Evolutionary conservation across 2,797 vertebrate species (phyloP), one percentile per base, ranked within the genome.

Genomic region (Glyptemys insculpta): DNA sequence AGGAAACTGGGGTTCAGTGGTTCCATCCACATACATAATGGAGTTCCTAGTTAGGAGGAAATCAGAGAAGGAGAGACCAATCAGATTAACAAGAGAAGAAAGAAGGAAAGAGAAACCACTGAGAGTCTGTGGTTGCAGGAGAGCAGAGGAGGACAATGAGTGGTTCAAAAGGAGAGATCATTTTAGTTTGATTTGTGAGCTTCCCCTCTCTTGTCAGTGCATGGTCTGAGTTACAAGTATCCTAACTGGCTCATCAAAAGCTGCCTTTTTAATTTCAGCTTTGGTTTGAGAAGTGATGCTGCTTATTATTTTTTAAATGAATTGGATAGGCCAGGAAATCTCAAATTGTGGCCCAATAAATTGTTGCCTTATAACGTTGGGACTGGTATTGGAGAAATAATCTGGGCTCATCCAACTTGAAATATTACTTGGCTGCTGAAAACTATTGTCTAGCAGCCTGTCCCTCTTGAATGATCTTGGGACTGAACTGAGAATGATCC

Each of bases 311-410:
- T 94, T 92, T 50, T 59, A 93, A 91, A 83, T 7, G 85, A n/a
- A 52, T 5, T 19, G 56, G 52, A 90, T 91, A 87, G 34, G 7
- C 72, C 2, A 9, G 34, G 37, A 91, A 84, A 44, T 9, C 50
- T 25, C 68, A 74, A 72, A 74, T 25, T 41, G 37, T 74, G 68
- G 68, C 11, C n/a, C 1, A 1, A 21, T 25, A n/a, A 91, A n/a
- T 54, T 84, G 29, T 47, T 0, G 0, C 11, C 9, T 31, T 86
- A 3, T 0, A 0, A 34, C 56, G 53, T 62, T 47, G 31, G 80
- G 47, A 87, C 85, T 68, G 2, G 2, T 1, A 0, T 57, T 65
- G 44, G 65, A 88, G 34, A 37, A 94, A 4, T 8, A 54, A 18
- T 1, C 29, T 92, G 91, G 53, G 7, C 9, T 91, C 6, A 85